phyloP scores from a whole-genome alignment of 1,140 invertebrate species.

The Linepithema humile region DNA sequence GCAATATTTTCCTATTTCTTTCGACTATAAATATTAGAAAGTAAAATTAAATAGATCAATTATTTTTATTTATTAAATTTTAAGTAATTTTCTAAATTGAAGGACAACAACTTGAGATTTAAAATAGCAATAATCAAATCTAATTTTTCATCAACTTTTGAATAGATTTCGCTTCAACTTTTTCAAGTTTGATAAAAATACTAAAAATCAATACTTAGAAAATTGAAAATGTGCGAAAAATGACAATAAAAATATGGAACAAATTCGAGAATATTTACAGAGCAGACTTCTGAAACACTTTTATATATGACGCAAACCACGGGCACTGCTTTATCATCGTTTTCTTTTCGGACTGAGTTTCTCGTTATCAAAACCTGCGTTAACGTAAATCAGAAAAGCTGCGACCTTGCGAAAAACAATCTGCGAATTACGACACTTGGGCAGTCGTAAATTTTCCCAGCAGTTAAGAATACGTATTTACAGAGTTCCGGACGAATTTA shows the following conservation, averaged over 20 bases:
- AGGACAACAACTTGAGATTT: neutral
- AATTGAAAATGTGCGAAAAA: neutral
- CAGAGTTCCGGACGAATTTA: conserved; percentile 19
- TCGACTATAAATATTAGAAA: neutral
- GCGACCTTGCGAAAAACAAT: conserved; percentile 39
- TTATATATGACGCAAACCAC: neutral
- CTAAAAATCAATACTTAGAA: neutral
- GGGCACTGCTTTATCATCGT: conserved; percentile 31
- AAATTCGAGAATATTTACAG: neutral
- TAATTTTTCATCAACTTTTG: neutral
- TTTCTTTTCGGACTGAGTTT: conserved; percentile 19
- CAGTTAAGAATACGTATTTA: conserved; percentile 12
- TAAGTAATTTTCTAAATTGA: neutral
- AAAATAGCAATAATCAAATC: neutral
- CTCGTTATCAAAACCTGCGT: conserved; percentile 25
- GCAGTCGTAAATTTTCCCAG: conserved; percentile 37
- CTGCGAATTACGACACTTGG: neutral
- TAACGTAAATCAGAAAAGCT: conserved; percentile 24
- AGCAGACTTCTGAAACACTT: neutral
- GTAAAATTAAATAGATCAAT: neutral
- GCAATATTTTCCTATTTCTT: neutral
- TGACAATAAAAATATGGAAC: neutral
- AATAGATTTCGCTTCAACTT: neutral
- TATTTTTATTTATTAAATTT: neutral
- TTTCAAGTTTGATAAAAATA: neutral